Percentiles rank a stretch among this genome's conserved stretches.
Evolutionary conservation across 1,140 invertebrate genomes (phyloP).

Genomic region (Atopsyche davidsoni): DNA sequence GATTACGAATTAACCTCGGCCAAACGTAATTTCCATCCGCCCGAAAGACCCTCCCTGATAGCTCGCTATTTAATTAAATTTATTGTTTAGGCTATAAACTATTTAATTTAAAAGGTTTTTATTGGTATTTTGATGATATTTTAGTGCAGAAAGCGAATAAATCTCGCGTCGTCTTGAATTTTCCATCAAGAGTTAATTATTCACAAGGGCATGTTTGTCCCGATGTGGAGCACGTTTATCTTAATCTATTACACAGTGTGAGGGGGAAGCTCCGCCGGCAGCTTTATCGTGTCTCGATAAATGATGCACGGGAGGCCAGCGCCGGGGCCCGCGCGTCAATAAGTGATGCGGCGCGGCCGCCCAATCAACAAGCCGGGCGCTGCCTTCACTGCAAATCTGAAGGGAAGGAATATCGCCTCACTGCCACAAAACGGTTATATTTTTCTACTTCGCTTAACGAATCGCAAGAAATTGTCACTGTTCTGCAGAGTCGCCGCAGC

Average conservation of each 20-base stretch:
- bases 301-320: slow-evolving; percentile 16
- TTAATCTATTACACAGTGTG: slow-evolving; percentile 15
- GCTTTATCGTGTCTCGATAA: slow-evolving; percentile 25
- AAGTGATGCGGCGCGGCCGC: slow-evolving; percentile 22
- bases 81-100: no score
- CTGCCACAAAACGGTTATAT: neutral
- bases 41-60: no score
- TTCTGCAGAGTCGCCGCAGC: no score
- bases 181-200: neutral
- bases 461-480: neutral
- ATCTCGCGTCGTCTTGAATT: no score
- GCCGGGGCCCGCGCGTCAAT: slow-evolving; percentile 24
- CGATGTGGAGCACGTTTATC: slow-evolving; percentile 17
- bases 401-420: neutral
- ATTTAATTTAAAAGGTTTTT: no score
- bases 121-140: no score
- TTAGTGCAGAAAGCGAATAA: no score
- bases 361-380: slow-evolving; percentile 23
- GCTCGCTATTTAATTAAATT: no score
- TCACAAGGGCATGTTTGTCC: slow-evolving; percentile 5
- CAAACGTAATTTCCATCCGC: no score
- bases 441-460: neutral
- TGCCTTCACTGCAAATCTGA: neutral
- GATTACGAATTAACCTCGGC: no score
- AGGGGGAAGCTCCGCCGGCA: slow-evolving; percentile 10